Base-by-base conservation (phyloP, 2,888 invertebrate species). In the Ptychoptera contaminata region DNA sequence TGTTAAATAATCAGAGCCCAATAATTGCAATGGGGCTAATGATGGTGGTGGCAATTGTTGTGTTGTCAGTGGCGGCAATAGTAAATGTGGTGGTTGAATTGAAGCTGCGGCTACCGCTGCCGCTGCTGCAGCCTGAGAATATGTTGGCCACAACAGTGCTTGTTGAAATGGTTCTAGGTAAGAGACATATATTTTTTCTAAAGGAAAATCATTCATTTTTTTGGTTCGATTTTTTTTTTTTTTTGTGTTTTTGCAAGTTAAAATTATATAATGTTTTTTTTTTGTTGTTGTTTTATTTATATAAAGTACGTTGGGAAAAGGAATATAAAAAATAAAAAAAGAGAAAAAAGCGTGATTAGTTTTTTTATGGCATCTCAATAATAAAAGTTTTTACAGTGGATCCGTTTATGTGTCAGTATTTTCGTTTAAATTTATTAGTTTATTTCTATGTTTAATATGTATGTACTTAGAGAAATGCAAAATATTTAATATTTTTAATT, bases 141-240 rank as follows among this genome's bases (percentile, higher is more conserved):
- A 74, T 54, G 79, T 77, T 35, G 82, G 81, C 82, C 82, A 82
- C 15, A 82, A 76, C 38, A 82, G 77, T 0, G 82, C 73, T 59
- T 81, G 79, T 50, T 79, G 80, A 50, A 81, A 67, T 56, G 80
- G 79, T 56, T 75, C 76, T 70, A 66, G 40, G 39, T 46, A 48
- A 42, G 42, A 44, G 42, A 42, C 43, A 48, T 36, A 37, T 36
- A 44, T 42, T 47, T 47, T 47, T 45, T 42, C 43, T 47, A 45
- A 37, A 42, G 37, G 44, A 43, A 46, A 41, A 31, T 14, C 10
- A 11, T 39, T 23, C 23, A 23, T 23, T 23, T 23, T n/a, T 23
- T 23, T 23, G 23, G 7, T 23, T 23, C 7, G 23, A 23, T 23
- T 23, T 23, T 23, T 3, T 23, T 23, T 23, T 23, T 23, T 23